Base-by-base conservation (phyloP, 2,888 invertebrate genomes). In the Meiosimyza platycephala region DNA sequence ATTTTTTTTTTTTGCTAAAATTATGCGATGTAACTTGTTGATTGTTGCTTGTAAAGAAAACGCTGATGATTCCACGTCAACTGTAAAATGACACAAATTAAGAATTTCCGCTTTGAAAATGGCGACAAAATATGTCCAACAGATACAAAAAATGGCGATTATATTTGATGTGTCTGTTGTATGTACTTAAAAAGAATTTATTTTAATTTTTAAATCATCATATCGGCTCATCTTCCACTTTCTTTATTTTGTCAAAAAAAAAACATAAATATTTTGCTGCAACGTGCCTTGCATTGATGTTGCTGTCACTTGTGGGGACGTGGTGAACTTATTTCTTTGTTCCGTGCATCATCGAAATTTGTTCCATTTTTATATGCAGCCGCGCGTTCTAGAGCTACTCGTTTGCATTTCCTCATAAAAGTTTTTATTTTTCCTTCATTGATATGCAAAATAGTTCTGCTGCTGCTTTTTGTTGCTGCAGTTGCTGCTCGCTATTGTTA, bases 41-140 rank as follows among this genome's bases (percentile, higher is more conserved):
- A 40, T 40, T 40, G 40, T 40, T 40, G 40, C 40, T 40, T 40
- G 40, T 7, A 7, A 40, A 40, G 40, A 40, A 40, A 9, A 9
- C 40, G 9, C 40, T 40, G 40, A 40, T 40, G 40, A 40, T 40
- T 40, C 40, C 40, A 40, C 40, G 40, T 40, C 40, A 40, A 40
- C 40, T 40, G 40, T 40, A 40, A 40, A 40, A 40, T 72, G 71
- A 67, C 73, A 74, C 72, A 79, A 84, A 84, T 84, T 85, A 79
- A 83, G 79, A 77, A 82, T 84, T 84, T 84, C 84, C 84, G 84
- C 79, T 80, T 78, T 77, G 77, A 77, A 78, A 79, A 83, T 84
- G 83, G 83, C 84, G 84, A 80, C 78, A 79, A 33, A 40, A 40
- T 40, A 40, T 9, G 40, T 40, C 40, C 40, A 9, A 6, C 1